Evolutionary conservation across 92 coral and sea anemone species (phyloP).

Genomic region (Muricea muricata): DNA sequence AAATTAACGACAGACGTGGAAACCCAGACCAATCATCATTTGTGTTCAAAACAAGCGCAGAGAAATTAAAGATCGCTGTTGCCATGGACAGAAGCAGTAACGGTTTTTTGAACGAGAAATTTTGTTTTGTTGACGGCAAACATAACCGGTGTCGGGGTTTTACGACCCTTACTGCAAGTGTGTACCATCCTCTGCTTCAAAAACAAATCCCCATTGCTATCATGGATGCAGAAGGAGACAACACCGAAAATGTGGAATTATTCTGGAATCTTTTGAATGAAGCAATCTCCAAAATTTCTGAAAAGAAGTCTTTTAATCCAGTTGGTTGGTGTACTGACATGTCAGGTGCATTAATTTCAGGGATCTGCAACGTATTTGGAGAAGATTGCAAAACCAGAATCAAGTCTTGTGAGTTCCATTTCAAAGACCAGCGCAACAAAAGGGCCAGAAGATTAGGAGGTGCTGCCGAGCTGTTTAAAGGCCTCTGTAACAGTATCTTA

Average conservation of each 20-base stretch:
- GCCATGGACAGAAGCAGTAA: conserved; percentile 55
- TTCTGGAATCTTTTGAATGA: conserved; percentile 61
- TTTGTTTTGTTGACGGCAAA: conserved; percentile 73
- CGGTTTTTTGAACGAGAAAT: conserved; percentile 55
- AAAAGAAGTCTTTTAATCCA: conserved; percentile 50
- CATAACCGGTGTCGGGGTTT: conserved; percentile 59
- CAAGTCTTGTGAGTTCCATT: conserved; percentile 69
- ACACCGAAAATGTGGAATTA: conserved; percentile 34
- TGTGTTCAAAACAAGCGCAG: conserved; percentile 67
- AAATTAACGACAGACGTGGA: conserved; percentile 65
- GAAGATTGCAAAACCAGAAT: conserved; percentile 6
- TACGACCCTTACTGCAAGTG: conserved; percentile 61
- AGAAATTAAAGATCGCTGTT: conserved; percentile 49
- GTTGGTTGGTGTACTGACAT: conserved; percentile 74
- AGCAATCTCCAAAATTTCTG: conserved; percentile 18
- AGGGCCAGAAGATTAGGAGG: conserved; percentile 55
- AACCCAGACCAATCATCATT: conserved; percentile 69
- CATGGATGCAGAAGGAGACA: conserved; percentile 47
- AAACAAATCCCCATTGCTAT: conserved; percentile 48
- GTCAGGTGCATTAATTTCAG: conserved; percentile 65
- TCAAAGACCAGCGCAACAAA: conserved; percentile 68
- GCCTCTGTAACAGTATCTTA: conserved; percentile 59
- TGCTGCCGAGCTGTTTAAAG: conserved; percentile 49
- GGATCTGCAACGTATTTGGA: conserved; percentile 56
- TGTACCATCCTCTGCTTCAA: conserved; percentile 51